These are phyloP conservation scores for Erynnis tages DNA, from an alignment of 2,888 invertebrate genomes.

Conservation along the genomic window DNA sequence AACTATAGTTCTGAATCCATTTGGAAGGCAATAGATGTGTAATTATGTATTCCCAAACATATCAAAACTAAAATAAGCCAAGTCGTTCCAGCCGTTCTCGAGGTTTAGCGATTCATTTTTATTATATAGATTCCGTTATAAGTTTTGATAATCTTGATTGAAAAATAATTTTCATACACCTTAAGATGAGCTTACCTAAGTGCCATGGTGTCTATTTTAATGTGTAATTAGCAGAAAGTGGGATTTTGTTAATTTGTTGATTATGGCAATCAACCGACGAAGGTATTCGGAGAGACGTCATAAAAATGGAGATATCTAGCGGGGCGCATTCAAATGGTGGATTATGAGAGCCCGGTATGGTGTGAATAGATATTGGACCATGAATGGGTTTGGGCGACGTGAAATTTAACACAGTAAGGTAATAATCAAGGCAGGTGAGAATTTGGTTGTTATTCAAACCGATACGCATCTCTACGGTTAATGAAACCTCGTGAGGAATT, in stretches of 20 bases:
- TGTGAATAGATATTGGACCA: conserved; percentile 21
- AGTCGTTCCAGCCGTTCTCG: no score
- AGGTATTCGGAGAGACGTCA: conserved; percentile 42
- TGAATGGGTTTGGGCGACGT: conserved; percentile 24
- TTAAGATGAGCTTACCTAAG: background rate
- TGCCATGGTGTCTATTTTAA: conserved; percentile 2
- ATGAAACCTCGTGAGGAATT: conserved; percentile 18
- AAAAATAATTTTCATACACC: background rate
- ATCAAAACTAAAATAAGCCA: no score
- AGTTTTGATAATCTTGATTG: background rate
- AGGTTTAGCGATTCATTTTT: no score
- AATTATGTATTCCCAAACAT: no score
- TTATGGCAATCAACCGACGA: conserved; percentile 26
- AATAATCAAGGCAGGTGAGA: conserved; percentile 31
- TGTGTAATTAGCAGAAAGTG: conserved; percentile 27
- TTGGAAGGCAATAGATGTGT: no score
- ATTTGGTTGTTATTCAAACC: conserved; percentile 25
- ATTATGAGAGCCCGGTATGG: conserved; percentile 35
- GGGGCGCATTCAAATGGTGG: conserved; percentile 43
- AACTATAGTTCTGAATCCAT: no score
- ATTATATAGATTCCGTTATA: background rate
- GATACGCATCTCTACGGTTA: conserved; percentile 15
- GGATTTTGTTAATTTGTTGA: conserved; percentile 25
- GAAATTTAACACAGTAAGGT: conserved; percentile 26
- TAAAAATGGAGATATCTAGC: conserved; percentile 44